Percentiles rank a stretch among this genome's conserved stretches.
These are phyloP conservation scores for Syrphus vitripennis DNA, from an alignment of 2,888 invertebrate genomes.

Conservation along the genomic window DNA sequence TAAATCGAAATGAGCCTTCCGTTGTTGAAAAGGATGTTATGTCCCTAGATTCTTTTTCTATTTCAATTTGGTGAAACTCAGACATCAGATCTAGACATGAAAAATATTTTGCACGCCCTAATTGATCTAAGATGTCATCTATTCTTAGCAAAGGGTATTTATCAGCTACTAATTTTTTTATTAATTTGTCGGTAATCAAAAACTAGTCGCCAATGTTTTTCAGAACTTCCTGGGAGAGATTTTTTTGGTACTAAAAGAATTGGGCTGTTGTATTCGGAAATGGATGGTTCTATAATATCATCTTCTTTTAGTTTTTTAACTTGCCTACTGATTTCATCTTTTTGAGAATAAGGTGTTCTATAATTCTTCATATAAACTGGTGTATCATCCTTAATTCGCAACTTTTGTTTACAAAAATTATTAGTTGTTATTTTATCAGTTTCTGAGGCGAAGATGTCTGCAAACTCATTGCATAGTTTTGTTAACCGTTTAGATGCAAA, in stretches of 20 bases:
- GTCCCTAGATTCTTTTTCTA: neutral
- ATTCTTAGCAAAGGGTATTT: constrained; percentile 23
- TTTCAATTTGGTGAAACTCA: constrained; percentile 7
- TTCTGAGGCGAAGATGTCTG: neutral
- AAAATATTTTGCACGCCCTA: constrained; percentile 10
- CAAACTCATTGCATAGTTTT: neutral
- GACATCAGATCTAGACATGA: constrained; percentile 10
- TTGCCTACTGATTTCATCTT: constrained; percentile 66
- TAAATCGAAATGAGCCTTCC: neutral
- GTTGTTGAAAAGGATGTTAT: neutral
- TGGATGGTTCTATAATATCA: constrained; percentile 66
- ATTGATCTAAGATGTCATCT: constrained; percentile 13
- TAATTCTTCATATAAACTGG: constrained; percentile 72
- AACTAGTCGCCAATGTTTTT: constrained; percentile 39
- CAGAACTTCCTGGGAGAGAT: neutral
- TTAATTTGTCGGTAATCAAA: neutral
- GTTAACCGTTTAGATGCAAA: neutral
- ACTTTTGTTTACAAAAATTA: constrained; percentile 72
- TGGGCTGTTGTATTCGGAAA: constrained; percentile 69
- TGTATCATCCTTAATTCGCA: constrained; percentile 59
- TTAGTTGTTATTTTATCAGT: constrained; percentile 49
- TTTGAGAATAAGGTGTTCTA: constrained; percentile 64
- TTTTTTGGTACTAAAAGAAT: constrained; percentile 72
- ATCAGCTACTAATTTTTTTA: neutral
- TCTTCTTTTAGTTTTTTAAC: constrained; percentile 58